Evolutionary conservation across 2,797 vertebrate species (phyloP), one percentile per base, ranked within the genome.

Genomic region (Tenualosa ilisha): DNA sequence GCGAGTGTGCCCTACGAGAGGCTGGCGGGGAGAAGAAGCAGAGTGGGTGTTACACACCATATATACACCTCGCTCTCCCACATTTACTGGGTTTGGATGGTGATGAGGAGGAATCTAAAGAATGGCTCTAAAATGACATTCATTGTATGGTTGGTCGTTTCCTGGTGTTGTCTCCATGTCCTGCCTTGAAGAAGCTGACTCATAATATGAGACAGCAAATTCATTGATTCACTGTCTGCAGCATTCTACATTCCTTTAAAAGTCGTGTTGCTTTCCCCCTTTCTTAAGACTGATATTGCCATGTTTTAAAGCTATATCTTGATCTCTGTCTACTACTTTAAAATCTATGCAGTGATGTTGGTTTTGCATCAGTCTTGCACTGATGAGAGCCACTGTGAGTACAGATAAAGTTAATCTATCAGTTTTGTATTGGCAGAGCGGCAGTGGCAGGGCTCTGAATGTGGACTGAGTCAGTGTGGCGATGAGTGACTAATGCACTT

Each of bases 211-310:
- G 22, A n/a, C 56, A 7, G 22, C 56, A n/a, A 8, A 61, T 61
- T 61, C 20, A 61, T 8, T 61, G 22, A 61, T 61, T 61, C 56
- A 61, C n/a, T 9, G 22, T n/a, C 6, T 11, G 7, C n/a, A 24
- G 1, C 22, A n/a, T 24, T 61, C n/a, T 61, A 61, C 59, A 61
- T 8, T 24, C 72, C 84, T 81, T 85, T 85, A 15, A 54, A 15
- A 17, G 15, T 72, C 75, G 53, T 72, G 40, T 82, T n/a, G 1
- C 15, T 61, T 61, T 7, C 85, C 82, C 72, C 49, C 82, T 72
- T 6, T 31, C 49, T 87, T 83, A 85, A 86, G 63, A 83, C 31
- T 15, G 49, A 11, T 9, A 11, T 6, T 6, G 49, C 43, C 43
- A 46, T 46, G 43, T 46, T 46, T 2, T 46, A 6, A 46, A 6